Evolutionary conservation across 2,797 vertebrate species (phyloP).

Genomic region (Muscicapa comitata): DNA sequence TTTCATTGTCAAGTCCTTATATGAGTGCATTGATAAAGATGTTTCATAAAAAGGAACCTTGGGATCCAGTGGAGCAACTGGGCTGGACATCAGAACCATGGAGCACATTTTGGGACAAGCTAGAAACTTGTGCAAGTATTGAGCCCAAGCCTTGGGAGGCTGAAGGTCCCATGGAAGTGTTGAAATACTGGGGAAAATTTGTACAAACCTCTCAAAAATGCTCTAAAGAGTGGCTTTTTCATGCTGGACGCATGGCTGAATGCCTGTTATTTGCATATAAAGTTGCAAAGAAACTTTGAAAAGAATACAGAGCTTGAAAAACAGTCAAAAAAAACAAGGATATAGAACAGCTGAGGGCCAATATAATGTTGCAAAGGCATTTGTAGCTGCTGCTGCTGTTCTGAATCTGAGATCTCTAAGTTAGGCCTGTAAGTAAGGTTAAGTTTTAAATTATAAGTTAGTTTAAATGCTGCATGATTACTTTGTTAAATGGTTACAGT

Average conservation of each 20-base stretch:
- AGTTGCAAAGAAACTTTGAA: background rate
- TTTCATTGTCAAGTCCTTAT: fast-evolving
- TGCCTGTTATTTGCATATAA: background rate
- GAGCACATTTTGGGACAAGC: background rate
- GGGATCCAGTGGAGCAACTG: fast-evolving
- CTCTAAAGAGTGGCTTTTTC: fast-evolving
- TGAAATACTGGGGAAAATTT: background rate
- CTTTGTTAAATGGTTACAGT: background rate
- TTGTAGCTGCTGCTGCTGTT: background rate
- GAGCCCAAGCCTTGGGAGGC: background rate
- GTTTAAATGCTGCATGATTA: background rate
- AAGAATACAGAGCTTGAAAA: background rate
- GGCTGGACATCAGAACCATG: fast-evolving
- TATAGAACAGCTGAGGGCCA: background rate
- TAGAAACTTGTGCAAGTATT: background rate
- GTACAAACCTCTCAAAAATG: fast-evolving
- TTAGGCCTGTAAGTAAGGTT: background rate
- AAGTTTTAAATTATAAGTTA: background rate
- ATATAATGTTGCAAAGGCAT: background rate
- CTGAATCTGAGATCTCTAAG: background rate
- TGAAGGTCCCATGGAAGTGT: background rate
- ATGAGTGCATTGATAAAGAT: background rate
- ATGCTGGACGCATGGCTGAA: fast-evolving
- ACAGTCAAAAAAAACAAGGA: background rate
- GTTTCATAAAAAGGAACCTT: background rate